Evolutionary conservation across 2,888 invertebrate species (phyloP).

Genomic region (Halictus ligatus): DNA sequence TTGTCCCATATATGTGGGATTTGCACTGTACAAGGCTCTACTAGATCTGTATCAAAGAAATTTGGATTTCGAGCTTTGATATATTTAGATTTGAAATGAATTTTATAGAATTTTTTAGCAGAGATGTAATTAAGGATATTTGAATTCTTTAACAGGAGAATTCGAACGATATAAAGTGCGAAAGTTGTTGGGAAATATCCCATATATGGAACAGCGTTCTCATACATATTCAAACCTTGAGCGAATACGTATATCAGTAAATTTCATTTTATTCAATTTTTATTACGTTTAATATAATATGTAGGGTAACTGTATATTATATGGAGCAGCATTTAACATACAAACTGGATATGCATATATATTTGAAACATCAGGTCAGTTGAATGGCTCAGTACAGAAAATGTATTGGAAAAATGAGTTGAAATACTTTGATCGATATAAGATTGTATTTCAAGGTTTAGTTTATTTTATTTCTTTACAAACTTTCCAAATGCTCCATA

Average conservation of each 20-base stretch:
- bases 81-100: neutral
- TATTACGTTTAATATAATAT: neutral
- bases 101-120: neutral
- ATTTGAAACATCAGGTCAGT: too few relatives aligned
- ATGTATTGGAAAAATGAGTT: too few relatives aligned
- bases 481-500: too few relatives aligned
- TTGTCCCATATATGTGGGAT: too few relatives aligned
- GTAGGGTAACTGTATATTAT: neutral
- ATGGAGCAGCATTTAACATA: neutral
- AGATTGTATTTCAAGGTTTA: neutral
- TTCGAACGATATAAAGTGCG: neutral
- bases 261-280: neutral
- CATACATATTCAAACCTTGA: neutral
- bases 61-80: neutral
- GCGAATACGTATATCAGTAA: neutral
- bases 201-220: neutral
- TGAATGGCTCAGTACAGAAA: too few relatives aligned
- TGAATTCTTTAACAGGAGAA: neutral
- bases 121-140: too few relatives aligned
- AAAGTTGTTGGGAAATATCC: neutral
- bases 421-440: too few relatives aligned
- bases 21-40: too few relatives aligned
- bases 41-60: too few relatives aligned
- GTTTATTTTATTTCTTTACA: too few relatives aligned
- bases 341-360: too few relatives aligned